Base-by-base conservation (phyloP, 1,140 invertebrate genomes). In the Xylocopa sonorina region DNA sequence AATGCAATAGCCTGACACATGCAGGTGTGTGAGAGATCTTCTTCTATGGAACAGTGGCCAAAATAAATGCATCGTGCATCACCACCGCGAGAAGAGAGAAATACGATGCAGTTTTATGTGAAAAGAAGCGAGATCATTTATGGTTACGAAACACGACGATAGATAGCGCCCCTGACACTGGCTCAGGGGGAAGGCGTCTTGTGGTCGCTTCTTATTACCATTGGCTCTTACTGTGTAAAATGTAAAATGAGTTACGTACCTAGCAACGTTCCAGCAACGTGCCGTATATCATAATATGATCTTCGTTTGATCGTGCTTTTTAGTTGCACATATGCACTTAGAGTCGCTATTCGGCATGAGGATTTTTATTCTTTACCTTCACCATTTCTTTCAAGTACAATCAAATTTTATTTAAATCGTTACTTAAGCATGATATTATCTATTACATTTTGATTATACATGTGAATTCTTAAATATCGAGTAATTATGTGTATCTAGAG, bases 1-100 rank as follows among this genome's bases (percentile, higher is more conserved):
- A 89, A 88, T 88, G 88, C 89, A 90, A 90, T 89, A 90, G 88
- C 85, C 82, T 88, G 82, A 82, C 77, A 80, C 78, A 75, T 71
- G 69, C 84, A 85, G 81, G 78, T 72, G 58, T 62, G 41, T 62
- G 57, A 60, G 55, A 78, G 64, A 76, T 85, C 62, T 82, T 83
- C 77, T 62, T 82, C 62, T 53, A 77, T n/a, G 46, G n/a, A 58
- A 78, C 57, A 83, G 84, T 87, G 85, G 85, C 85, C 85, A 86
- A 87, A 86, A 69, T 24, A n/a, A 77, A 48, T 62, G 81, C 78
- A 76, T 81, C 79, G 73, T 78, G 80, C 41, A 34, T n/a, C n/a
- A n/a, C n/a, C 63, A 24, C 51, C 48, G 66, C 78, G 80, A 71
- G 58, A 58, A 24, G 6, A n/a, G n/a, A n/a, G n/a, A 38, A 58